A percentile compares a stretch with the other conserved stretches of the same genome.
These are phyloP conservation scores for Helicoverpa zea DNA, from an alignment of 1,140 invertebrate genomes.

Conservation along the genomic window DNA sequence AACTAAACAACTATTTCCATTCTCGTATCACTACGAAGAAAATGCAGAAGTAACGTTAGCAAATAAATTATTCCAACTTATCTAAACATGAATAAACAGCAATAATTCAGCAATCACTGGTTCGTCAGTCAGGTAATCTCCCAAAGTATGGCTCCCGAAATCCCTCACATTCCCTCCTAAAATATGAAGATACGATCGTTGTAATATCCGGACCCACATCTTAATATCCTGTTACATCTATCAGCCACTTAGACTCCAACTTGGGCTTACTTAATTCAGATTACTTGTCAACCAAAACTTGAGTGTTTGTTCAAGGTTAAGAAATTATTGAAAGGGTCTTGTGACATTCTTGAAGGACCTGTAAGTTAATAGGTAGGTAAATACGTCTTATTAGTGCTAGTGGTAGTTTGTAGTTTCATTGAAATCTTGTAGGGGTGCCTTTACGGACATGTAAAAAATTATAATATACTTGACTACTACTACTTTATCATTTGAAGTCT, in stretches of 20 bases:
- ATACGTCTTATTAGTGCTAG: too few species aligned
- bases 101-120: slow-evolving; percentile 18
- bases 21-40: too few species aligned
- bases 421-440: too few species aligned
- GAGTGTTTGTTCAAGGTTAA: neutral
- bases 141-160: slow-evolving; percentile 16
- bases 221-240: slow-evolving; percentile 75
- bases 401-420: too few species aligned
- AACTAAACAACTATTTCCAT: too few species aligned
- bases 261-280: slow-evolving; percentile 49
- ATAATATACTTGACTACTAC: too few species aligned
- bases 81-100: neutral
- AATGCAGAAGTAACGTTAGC: too few species aligned
- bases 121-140: neutral
- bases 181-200: slow-evolving; percentile 51
- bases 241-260: slow-evolving; percentile 59
- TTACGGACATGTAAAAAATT: too few species aligned
- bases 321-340: neutral
- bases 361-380: too few species aligned
- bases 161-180: slow-evolving; percentile 43
- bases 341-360: neutral
- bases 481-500: too few species aligned
- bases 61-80: neutral
- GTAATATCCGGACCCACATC: slow-evolving; percentile 72
- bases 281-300: slow-evolving; percentile 33